Evolutionary conservation across 1,140 invertebrate genomes (phyloP).

Genomic region (Caenorhabditis elegans): WBcel235 BX284604.4:3369001-3369500

Average conservation of each 20-base stretch:
- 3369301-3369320: neutral
- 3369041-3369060: no score
- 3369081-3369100: no score
- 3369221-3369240: neutral
- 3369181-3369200: slow-evolving; percentile 30
- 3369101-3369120: neutral
- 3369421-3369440: neutral
- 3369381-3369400: slow-evolving; percentile 35
- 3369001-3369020: no score
- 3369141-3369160: neutral
- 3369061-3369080: no score
- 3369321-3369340: neutral
- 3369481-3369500: no score
- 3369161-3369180: no score
- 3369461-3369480: no score
- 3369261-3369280: slow-evolving; percentile 32
- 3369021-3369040: no score
- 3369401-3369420: slow-evolving; percentile 34
- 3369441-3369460: neutral
- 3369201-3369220: slow-evolving; percentile 30
- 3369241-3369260: slow-evolving; percentile 26
- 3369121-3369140: neutral
- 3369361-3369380: slow-evolving; percentile 9
- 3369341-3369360: neutral
- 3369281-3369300: neutral